phyloP scores from a whole-genome alignment of 1,140 invertebrate genomes.

The Spodoptera frugiperda region DNA sequence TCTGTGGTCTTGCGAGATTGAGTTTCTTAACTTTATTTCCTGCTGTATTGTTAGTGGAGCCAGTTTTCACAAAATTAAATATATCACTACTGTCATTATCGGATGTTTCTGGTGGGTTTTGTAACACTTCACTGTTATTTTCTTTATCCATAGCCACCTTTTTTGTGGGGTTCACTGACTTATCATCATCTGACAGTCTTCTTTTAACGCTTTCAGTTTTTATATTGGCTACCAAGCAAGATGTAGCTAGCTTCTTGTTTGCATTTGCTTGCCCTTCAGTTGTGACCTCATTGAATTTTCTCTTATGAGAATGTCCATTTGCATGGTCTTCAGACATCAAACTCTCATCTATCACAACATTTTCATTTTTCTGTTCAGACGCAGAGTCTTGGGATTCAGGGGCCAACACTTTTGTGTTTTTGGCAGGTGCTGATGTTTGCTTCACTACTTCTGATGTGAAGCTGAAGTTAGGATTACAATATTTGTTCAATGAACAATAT shows the following conservation, averaged over 20 bases:
- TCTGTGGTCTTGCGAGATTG: conserved; percentile 72
- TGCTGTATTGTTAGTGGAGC: conserved; percentile 48
- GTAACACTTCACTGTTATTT: conserved; percentile 2
- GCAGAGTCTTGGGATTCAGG: conserved; percentile 71
- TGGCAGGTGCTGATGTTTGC: conserved; percentile 56
- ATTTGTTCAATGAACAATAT: conserved; percentile 87
- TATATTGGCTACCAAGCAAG: conserved; percentile 32
- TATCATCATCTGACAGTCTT: conserved; percentile 56
- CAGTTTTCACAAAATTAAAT: conserved; percentile 70
- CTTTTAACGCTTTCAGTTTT: conserved; percentile 63
- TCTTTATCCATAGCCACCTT: conserved; percentile 63
- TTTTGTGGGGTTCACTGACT: conserved; percentile 62
- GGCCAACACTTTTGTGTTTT: conserved; percentile 66
- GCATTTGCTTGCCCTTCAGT: conserved; percentile 52
- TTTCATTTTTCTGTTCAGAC: conserved; percentile 56
- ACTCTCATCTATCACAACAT: conserved; percentile 77
- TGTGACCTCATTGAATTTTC: conserved; percentile 65
- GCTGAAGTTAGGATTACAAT: conserved; percentile 89
- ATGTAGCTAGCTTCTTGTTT: conserved; percentile 65
- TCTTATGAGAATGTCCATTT: conserved; percentile 57
- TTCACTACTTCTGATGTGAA: conserved; percentile 77
- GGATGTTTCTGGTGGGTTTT: conserved; percentile 17
- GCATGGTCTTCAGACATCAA: conserved; percentile 54
- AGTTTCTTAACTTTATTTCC: conserved; percentile 63
- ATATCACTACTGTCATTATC: conserved; percentile 61